phyloP scores from a whole-genome alignment of 2,113 vertebrate species.

The Probosciger aterrimus region DNA sequence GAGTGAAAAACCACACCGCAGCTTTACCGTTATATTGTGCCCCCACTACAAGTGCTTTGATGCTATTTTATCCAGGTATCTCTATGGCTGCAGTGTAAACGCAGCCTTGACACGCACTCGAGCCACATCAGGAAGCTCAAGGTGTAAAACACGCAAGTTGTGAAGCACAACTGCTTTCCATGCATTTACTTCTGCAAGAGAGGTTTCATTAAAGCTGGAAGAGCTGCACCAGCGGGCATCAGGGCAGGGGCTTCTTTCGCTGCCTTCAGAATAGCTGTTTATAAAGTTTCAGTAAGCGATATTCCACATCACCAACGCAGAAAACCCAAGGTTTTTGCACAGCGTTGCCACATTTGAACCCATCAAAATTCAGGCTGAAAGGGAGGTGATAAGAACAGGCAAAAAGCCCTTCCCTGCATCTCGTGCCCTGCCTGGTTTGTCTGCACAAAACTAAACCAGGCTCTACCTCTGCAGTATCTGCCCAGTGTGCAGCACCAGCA shows the following conservation, averaged over 20 bases:
- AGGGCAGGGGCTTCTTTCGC: neutral
- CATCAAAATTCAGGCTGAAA: neutral
- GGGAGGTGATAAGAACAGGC: neutral
- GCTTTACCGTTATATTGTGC: neutral
- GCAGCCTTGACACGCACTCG: fast-evolving
- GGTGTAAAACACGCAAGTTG: neutral
- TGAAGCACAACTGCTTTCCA: neutral
- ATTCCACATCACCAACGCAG: neutral
- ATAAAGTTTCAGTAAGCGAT: neutral
- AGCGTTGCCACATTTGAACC: neutral
- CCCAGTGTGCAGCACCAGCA: neutral
- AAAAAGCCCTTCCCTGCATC: neutral
- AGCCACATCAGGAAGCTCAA: neutral
- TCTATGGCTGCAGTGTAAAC: neutral
- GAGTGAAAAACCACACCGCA: neutral
- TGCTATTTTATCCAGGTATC: neutral
- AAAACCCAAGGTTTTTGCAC: neutral
- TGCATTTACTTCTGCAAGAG: neutral
- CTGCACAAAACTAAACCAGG: neutral
- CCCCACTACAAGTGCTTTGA: neutral
- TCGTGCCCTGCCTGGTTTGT: fast-evolving
- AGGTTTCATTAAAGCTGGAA: neutral
- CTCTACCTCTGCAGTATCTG: neutral
- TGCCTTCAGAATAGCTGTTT: neutral
- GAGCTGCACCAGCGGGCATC: fast-evolving